Evolutionary conservation across 2,113 vertebrate species (phyloP), one percentile per base, ranked within the genome.

Genomic region (Cebidichthys violaceus): DNA sequence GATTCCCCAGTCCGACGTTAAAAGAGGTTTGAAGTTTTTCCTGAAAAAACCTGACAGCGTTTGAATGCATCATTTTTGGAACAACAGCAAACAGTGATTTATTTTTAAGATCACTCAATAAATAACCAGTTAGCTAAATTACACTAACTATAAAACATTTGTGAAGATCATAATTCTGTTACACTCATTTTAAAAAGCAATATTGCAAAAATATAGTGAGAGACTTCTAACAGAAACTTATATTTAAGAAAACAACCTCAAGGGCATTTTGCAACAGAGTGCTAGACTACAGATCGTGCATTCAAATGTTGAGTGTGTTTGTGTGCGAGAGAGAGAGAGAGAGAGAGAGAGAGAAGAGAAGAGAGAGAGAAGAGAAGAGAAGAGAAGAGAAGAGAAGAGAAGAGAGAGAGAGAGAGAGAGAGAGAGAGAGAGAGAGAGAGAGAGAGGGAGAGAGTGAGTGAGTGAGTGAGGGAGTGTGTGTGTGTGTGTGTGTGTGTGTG

Each of bases 221-320:
- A 22, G 27, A 68, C 54, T 27, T 73, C 18, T 27, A 61, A 64
- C 29, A 33, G 33, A 24, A 31, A 74, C 7, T 3, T 39, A 15
- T 50, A 20, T 50, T 22, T 24, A 39, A 39, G 37, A 60, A 67
- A 47, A 50, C 77, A 31, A 9, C n/a, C 24, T 65, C 60, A 50
- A 65, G 70, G 73, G n/a, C n/a, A 59, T 64, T 39, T 70, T 69
- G 59, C 11, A 41, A 24, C 62, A 39, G 14, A 68, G 27, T n/a
- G 50, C 7, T 15, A 27, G 57, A 83, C 33, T 41, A 24, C 41
- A 81, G 18, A 68, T 62, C 69, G 59, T 73, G 61, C 43, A 47
- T 67, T 24, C 43, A 22, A 65, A 29, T 20, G 39, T 76, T 60
- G 22, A 29, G 29, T 66, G 29, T 66, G 68, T 83, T 50, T 81